phyloP scores from a whole-genome alignment of 2,797 vertebrate genomes.

The Crenuchus spilurus region DNA sequence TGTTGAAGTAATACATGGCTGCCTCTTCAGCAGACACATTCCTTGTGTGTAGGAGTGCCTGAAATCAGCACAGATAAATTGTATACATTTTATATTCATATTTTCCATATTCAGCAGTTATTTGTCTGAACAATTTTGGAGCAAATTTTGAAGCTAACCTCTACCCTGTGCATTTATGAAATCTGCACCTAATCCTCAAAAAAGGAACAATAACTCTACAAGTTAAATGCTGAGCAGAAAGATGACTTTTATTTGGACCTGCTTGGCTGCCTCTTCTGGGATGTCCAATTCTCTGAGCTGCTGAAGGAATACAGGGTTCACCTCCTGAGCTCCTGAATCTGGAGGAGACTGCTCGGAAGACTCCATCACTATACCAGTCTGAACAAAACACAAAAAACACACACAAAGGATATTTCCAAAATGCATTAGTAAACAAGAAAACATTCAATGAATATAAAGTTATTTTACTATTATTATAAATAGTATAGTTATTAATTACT shows the following conservation, averaged over 20 bases:
- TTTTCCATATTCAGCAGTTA: neutral
- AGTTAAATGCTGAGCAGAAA: too few species aligned
- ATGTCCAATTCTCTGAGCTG: conserved; percentile 84
- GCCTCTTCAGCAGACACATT: conserved; percentile 85
- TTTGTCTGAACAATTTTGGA: neutral
- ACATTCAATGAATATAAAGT: too few species aligned
- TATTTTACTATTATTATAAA: too few species aligned
- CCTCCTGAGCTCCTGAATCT: conserved; percentile 70
- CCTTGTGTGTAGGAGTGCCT: conserved; percentile 84
- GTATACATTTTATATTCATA: too few species aligned
- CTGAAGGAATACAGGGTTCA: conserved; percentile 80
- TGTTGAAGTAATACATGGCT: conserved; percentile 88
- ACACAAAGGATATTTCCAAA: neutral
- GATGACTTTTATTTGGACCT: conserved; percentile 63
- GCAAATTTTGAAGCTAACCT: neutral
- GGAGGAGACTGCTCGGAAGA: conserved; percentile 70
- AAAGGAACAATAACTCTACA: neutral
- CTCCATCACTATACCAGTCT: conserved; percentile 69
- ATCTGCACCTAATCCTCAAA: too few species aligned
- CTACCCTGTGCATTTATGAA: neutral
- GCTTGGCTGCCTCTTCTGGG: conserved; percentile 83
- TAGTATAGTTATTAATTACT: too few species aligned
- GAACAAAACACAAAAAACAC: conserved; percentile 1
- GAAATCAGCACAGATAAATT: conserved; percentile 22
- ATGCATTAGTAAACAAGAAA: too few species aligned